Evolutionary conservation across 2,797 vertebrate genomes (phyloP).

Genomic region (Columba guinea): DNA sequence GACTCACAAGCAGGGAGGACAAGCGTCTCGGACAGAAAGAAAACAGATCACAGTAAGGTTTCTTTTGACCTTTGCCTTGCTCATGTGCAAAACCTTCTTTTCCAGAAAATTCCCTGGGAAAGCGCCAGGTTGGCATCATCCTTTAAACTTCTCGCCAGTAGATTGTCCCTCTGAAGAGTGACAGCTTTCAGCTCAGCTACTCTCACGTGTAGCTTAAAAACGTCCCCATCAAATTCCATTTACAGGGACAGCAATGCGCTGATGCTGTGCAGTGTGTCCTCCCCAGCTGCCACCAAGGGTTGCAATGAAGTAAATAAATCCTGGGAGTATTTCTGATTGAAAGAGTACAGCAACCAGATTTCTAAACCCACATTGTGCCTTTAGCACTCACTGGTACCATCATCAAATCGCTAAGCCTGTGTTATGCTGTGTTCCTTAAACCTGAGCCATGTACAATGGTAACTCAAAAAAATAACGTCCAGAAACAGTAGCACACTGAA

Average conservation of each 20-base stretch:
- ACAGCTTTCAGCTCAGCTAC: neutral
- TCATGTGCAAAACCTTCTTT: neutral
- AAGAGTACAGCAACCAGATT: neutral
- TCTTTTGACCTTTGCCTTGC: neutral
- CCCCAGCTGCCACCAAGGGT: neutral
- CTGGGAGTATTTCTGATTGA: neutral
- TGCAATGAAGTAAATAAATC: neutral
- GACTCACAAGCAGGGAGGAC: neutral
- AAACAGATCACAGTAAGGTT: neutral
- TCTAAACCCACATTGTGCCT: neutral
- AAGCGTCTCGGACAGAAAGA: neutral
- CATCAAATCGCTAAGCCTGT: neutral
- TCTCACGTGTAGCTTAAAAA: neutral
- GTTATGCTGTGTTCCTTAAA: neutral
- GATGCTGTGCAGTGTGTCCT: neutral
- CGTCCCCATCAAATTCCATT: neutral
- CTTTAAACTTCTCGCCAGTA: neutral
- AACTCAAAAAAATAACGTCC: neutral
- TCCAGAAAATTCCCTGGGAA: neutral
- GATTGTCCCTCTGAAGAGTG: neutral
- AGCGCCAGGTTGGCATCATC: fast-evolving
- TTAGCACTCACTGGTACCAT: neutral
- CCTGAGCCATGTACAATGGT: neutral
- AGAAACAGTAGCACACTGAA: neutral
- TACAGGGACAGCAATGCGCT: neutral